Percentiles rank a stretch among this genome's conserved stretches.
Conservation (phyloP, 2,113 vertebrate genomes). For the Indri indri region DNA sequence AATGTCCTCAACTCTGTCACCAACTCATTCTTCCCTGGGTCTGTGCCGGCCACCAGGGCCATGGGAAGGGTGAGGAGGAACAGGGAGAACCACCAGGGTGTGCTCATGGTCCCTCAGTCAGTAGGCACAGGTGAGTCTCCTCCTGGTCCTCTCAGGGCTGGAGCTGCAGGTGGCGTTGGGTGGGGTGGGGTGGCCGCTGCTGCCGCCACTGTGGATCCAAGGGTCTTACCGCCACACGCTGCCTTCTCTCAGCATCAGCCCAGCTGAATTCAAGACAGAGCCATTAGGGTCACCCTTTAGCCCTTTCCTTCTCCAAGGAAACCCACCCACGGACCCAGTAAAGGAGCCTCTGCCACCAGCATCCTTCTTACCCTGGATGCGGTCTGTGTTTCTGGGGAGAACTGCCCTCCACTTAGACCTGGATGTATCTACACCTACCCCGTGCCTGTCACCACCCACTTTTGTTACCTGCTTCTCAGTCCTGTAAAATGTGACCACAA, state of each 20-base stretch:
- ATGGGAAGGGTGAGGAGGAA: neutral
- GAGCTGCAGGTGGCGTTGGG: neutral
- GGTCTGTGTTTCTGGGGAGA: neutral
- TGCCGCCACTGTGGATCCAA: neutral
- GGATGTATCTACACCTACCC: accelerated
- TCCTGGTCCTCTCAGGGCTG: neutral
- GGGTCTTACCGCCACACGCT: neutral
- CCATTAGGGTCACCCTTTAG: neutral
- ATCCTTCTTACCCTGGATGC: neutral
- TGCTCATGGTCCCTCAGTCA: neutral
- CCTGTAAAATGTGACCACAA: neutral
- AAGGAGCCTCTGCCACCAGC: too few relatives aligned
- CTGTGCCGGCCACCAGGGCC: neutral
- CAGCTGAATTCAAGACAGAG: neutral
- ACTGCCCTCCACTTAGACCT: neutral
- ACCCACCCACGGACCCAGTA: neutral
- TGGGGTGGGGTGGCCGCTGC: accelerated
- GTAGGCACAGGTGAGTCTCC: neutral
- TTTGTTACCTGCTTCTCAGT: neutral
- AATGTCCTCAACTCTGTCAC: neutral
- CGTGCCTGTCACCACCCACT: accelerated
- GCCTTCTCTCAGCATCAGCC: neutral
- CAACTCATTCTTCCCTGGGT: neutral
- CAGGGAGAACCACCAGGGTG: neutral
- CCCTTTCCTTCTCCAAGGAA: neutral